Evolutionary conservation across 1,140 invertebrate species (phyloP), one percentile per base, ranked within the genome.

Genomic region (Schlechtendalia chinensis): DNA sequence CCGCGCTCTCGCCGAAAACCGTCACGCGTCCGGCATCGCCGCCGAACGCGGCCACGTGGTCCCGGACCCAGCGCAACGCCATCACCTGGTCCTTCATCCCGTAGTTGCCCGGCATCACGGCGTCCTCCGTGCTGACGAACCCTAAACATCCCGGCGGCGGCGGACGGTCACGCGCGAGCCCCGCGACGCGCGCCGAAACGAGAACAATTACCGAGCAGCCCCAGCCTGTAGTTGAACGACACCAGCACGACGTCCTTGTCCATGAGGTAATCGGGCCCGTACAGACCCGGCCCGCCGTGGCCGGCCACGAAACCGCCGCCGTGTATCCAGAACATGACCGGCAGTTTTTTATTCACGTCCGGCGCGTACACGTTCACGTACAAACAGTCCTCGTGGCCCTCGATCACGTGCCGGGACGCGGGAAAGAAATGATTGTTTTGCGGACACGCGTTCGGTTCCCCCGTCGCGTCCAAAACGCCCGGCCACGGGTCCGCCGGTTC

Each of bases 171-270:
- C 8, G 32, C 3, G 3, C 8, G 32, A 39, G 8, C 32, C 8
- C 32, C 32, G 32, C 32, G 32, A 8, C 32, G 32, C 8, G n/a
- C 32, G 32, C 32, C 32, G 32, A 39, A 39, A 8, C 32, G 32
- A 39, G 32, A 39, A 39, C 12, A 50, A 29, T 84, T 83, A 89
- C 89, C 89, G 17, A 90, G 84, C 24, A 86, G 81, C 85, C 89
- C 89, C 77, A 93, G 88, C 86, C 94, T 89, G 83, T 93, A 96
- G 85, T 96, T 96, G 1, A 91, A 87, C 0, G 91, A 91, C 3
- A 96, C 92, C 0, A 95, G 87, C 12, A 96, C 85, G 2, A 95
- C 87, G 81, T 94, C 91, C 72, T 90, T 87, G 74, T 93, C 91
- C 1, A 95, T 86, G 1, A 96, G 84, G 82, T 90, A 90, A 82